These are phyloP conservation scores for Dorcus parallelipipedus DNA, from an alignment of 2,888 invertebrate genomes.

Conservation along the genomic window DNA sequence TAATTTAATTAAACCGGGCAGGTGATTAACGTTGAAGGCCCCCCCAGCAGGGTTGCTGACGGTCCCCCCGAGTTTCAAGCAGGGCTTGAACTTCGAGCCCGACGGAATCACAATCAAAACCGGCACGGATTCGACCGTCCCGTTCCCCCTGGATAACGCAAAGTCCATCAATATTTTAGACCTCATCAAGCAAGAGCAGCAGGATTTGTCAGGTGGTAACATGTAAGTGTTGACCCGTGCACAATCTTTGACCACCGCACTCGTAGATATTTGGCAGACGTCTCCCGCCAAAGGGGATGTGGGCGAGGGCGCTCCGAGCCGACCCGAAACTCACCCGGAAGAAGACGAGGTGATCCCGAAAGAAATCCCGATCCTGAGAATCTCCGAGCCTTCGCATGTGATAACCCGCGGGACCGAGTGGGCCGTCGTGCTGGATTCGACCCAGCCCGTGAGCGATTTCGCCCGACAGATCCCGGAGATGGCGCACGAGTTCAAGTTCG, in stretches of 20 bases:
- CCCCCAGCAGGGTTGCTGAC: constrained; percentile 37
- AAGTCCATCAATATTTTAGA: constrained; percentile 57
- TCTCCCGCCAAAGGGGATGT: constrained; percentile 19
- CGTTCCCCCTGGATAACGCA: constrained; percentile 16
- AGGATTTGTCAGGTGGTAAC: constrained; percentile 59
- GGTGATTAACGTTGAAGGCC: neutral
- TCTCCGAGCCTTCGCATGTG: constrained; percentile 54
- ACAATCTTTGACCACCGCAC: too few relatives aligned
- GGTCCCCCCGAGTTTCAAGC: constrained; percentile 67
- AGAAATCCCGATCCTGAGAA: constrained; percentile 63
- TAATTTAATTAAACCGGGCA: neutral
- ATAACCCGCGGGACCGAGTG: constrained; percentile 61
- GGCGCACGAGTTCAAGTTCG: constrained; percentile 85
- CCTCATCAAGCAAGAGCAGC: constrained; percentile 60
- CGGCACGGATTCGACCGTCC: constrained; percentile 15
- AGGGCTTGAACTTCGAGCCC: constrained; percentile 56
- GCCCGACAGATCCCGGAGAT: constrained; percentile 75
- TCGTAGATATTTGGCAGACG: constrained; percentile 33
- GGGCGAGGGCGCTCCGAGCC: constrained; percentile 19
- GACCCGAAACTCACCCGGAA: constrained; percentile 28
- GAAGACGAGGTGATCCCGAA: constrained; percentile 42
- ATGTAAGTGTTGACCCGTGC: too few relatives aligned
- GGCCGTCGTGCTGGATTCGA: constrained; percentile 85
- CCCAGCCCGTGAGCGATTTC: constrained; percentile 77
- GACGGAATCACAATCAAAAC: constrained; percentile 53